These are phyloP conservation scores for Pheosia gnoma DNA, from an alignment of 2,888 invertebrate species.

Conservation along the genomic window DNA sequence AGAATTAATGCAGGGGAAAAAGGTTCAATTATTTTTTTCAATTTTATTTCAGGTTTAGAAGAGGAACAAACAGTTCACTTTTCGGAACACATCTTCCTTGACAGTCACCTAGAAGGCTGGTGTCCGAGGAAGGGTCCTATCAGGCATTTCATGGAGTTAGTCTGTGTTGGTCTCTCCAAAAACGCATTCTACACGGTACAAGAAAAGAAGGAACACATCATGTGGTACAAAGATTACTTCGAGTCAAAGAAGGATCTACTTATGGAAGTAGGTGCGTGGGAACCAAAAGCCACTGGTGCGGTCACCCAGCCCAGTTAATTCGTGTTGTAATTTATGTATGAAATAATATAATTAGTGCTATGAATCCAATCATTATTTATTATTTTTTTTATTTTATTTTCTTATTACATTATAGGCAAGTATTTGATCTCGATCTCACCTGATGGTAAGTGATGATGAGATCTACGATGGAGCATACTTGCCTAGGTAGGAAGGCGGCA, in stretches of 20 bases:
- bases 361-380: not conserved
- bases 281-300: conserved; percentile 43
- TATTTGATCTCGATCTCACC: no score
- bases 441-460: no score
- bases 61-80: conserved; percentile 90
- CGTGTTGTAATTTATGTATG: conserved; percentile 25
- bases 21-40: no score
- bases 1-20: no score
- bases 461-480: no score
- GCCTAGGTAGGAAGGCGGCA: no score
- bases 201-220: conserved; percentile 94
- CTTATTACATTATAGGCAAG: no score
- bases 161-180: conserved; percentile 96
- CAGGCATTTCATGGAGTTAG: conserved; percentile 98
- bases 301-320: conserved; percentile 44
- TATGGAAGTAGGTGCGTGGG: conserved; percentile 85
- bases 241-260: conserved; percentile 90
- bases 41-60: conserved; percentile 81
- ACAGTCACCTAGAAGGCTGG: conserved; percentile 92
- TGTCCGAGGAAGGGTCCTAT: conserved; percentile 96
- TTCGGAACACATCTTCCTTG: conserved; percentile 97
- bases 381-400: not conserved
- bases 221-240: conserved; percentile 97
- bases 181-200: conserved; percentile 95
- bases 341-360: conserved; percentile 35